These are phyloP conservation scores for Habropoda laboriosa DNA, from an alignment of 1,140 invertebrate species.

Conservation along the genomic window DNA sequence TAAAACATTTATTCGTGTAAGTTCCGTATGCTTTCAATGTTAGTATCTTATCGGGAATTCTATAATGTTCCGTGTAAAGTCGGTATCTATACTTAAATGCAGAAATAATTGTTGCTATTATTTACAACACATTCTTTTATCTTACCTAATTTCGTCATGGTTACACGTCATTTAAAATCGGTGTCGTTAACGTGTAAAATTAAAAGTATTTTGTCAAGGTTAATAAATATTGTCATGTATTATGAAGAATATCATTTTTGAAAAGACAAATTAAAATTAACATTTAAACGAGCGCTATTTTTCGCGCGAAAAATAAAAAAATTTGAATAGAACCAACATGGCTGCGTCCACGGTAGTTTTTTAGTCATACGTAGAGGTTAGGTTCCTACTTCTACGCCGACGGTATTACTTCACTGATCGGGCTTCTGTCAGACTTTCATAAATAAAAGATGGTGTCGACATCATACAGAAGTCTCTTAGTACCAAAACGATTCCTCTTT, in stretches of 20 bases:
- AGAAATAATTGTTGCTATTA: too few species aligned
- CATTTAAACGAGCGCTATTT: background rate
- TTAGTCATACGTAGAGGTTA: conserved; percentile 19
- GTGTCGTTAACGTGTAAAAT: too few species aligned
- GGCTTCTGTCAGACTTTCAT: background rate
- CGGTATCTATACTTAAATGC: background rate
- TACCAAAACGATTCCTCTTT: conserved; percentile 50
- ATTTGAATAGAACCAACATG: conserved; percentile 4
- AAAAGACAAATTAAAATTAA: too few species aligned
- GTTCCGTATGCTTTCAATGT: too few species aligned
- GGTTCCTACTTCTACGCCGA: background rate
- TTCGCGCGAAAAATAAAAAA: background rate
- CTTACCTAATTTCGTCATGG: background rate
- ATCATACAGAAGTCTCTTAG: conserved; percentile 34
- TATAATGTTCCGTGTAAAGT: background rate
- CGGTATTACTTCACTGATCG: conserved; percentile 19
- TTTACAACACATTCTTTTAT: background rate
- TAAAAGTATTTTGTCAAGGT: background rate
- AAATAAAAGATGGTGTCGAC: conserved; percentile 35
- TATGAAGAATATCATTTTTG: too few species aligned
- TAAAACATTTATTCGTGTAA: background rate
- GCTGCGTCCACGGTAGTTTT: conserved; percentile 5
- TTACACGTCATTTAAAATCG: background rate
- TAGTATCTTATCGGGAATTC: background rate
- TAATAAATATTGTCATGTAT: too few species aligned